phyloP scores from a whole-genome alignment of 2,797 vertebrate genomes.

The Protosalanx chinensis region DNA sequence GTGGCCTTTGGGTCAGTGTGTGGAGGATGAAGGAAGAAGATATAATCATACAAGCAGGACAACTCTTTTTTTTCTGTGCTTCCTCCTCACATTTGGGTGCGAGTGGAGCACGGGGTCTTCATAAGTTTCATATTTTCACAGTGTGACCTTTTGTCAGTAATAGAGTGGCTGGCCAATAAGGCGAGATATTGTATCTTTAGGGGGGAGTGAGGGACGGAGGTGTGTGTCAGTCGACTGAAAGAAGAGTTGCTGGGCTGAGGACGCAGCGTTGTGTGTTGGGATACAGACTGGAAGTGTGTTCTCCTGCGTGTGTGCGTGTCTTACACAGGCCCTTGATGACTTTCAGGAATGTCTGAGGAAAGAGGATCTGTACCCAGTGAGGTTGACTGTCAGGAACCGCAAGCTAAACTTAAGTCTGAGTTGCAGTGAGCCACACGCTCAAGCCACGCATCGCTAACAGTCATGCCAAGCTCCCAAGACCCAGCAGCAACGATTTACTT shows the following conservation, averaged over 20 bases:
- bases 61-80: conserved; percentile 78
- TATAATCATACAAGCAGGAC: conserved; percentile 82
- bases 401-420: conserved; percentile 68
- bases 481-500: conserved; percentile 59
- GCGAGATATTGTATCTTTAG: conserved; percentile 82
- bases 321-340: conserved; percentile 72
- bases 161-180: conserved; percentile 80
- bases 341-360: conserved; percentile 79
- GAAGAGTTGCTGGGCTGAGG: conserved; percentile 53
- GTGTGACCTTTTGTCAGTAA: conserved; percentile 85
- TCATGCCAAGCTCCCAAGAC: conserved; percentile 63
- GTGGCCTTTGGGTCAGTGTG: conserved; percentile 77
- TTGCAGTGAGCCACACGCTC: conserved; percentile 73
- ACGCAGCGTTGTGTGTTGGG: conserved; percentile 60
- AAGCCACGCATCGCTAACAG: conserved; percentile 61
- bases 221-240: conserved; percentile 59
- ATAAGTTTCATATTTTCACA: conserved; percentile 83
- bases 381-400: conserved; percentile 72
- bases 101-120: conserved; percentile 67
- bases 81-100: conserved; percentile 78
- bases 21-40: conserved; percentile 78
- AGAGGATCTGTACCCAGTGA: conserved; percentile 68
- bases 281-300: conserved; percentile 60
- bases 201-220: conserved; percentile 67
- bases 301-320: conserved; percentile 51